Conservation (phyloP, 2,797 vertebrate species). For the Dallia pectoralis region DNA sequence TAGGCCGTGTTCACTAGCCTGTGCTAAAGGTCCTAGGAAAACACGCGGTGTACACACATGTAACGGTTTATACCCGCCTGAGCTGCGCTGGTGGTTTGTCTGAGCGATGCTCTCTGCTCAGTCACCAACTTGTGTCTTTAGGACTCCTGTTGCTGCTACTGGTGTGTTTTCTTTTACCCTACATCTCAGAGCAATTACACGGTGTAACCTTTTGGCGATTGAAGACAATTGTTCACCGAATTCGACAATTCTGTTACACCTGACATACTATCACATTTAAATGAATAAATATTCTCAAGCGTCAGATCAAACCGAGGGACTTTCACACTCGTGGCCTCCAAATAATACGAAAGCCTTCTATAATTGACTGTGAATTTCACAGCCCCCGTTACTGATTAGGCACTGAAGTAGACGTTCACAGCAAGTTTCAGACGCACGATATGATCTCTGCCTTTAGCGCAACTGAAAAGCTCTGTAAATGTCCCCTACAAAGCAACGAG, state of each 20-base stretch:
- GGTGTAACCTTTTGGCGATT: neutral
- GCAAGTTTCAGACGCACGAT: neutral
- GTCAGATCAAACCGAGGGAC: slow-evolving; percentile 61
- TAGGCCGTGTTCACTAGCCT: slow-evolving; percentile 69
- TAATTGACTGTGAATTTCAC: neutral
- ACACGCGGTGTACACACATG: slow-evolving; percentile 69
- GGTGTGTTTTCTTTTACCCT: slow-evolving; percentile 10
- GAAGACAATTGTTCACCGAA: neutral
- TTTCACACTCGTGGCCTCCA: slow-evolving; percentile 59
- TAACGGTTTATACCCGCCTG: slow-evolving; percentile 69
- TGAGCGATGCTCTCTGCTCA: slow-evolving; percentile 24
- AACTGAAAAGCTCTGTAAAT: slow-evolving; percentile 50
- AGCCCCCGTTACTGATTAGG: neutral
- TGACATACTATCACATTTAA: slow-evolving; percentile 9
- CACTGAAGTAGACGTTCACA: neutral
- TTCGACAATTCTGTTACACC: neutral
- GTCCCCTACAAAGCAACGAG: slow-evolving; percentile 63
- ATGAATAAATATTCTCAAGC: slow-evolving; percentile 22
- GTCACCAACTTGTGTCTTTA: slow-evolving; percentile 24
- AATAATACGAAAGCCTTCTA: slow-evolving; percentile 59
- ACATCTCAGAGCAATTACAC: neutral
- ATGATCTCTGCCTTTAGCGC: neutral
- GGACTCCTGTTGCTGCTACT: slow-evolving; percentile 33
- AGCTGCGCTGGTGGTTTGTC: slow-evolving; percentile 60
- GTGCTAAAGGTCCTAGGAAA: slow-evolving; percentile 72